phyloP scores from a whole-genome alignment of 1,140 invertebrate species.

The Agrypnia vestita region DNA sequence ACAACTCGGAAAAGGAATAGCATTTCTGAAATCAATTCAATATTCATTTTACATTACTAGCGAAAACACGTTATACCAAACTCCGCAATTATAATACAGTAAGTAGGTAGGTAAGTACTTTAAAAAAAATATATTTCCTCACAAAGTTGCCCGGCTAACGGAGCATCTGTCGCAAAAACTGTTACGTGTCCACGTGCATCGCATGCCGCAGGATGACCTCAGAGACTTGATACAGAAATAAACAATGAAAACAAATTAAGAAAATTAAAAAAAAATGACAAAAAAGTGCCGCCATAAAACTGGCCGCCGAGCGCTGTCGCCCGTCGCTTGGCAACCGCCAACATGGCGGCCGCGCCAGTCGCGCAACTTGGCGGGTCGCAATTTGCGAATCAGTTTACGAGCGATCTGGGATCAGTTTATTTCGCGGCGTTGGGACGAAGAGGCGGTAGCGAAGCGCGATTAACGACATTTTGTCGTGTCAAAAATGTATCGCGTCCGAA shows the following conservation, averaged over 20 bases:
- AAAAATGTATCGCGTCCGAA: no score
- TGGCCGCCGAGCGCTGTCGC: background rate
- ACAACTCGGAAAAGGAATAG: no score
- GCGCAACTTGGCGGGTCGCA: background rate
- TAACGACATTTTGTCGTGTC: background rate
- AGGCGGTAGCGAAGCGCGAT: background rate
- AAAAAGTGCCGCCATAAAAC: conserved; percentile 13
- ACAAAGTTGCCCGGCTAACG: no score
- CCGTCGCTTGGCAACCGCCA: conserved; percentile 6
- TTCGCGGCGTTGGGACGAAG: background rate
- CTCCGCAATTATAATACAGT: no score
- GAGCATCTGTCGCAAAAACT: no score
- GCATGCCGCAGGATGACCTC: conserved; percentile 14
- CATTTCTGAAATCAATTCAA: no score
- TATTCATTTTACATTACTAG: no score
- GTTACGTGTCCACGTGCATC: background rate
- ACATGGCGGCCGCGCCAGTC: background rate
- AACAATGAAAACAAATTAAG: conserved; percentile 9
- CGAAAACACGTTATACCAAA: no score
- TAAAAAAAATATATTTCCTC: no score
- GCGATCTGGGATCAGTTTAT: background rate
- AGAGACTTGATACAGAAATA: conserved; percentile 12
- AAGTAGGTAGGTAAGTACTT: no score
- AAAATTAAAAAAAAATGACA: background rate
- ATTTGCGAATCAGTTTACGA: background rate